Base-by-base conservation (phyloP, 2,113 vertebrate species). In the Eleginops maclovinus region DNA sequence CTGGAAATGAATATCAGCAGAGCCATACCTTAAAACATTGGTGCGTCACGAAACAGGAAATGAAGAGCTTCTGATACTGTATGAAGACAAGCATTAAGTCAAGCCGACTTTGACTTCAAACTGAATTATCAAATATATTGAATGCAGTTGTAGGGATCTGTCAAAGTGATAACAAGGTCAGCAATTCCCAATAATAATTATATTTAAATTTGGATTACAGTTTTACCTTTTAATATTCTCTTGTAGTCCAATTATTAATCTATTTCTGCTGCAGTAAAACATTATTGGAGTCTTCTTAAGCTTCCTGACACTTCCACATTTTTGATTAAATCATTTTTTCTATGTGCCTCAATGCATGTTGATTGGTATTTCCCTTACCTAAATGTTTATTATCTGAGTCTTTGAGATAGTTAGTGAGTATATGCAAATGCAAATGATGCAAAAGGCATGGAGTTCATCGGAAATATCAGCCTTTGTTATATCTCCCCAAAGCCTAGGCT, bases 391-490 rank as follows among this genome's bases (percentile, higher is more conserved):
- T 43, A 36, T 78, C 46, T 72, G 41, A 55, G 64, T 31, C 31
- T 31, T 31, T 31, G 31, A 31, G 31, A 31, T 31, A 31, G 31
- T 31, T 4, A 31, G 28, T 31, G 4, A 31, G 28, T 31, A 31
- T 31, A 31, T 31, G 28, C 28, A 31, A 6, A 31, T 31, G 31
- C 46, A 71, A 60, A 80, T 54, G 16, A 73, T 76, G 56, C 61
- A 58, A 43, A 81, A 77, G 15, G 28, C 56, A 47, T 47, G 24
- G 47, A 68, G 31, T 65, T 74, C 49, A 84, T 80, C 49, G 77
- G 15, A 58, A 70, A 67, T 58, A 72, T 82, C 63, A 64, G 19
- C 63, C 62, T 83, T 21, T 55, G 17, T 82, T 86, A 71, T 72
- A 69, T 50, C 58, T 78, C 67, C 69, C 72, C 11, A 1, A 16